Evolutionary conservation across 2,888 invertebrate genomes (phyloP), one percentile per base, ranked within the genome.

Genomic region (Sinelater perroti): DNA sequence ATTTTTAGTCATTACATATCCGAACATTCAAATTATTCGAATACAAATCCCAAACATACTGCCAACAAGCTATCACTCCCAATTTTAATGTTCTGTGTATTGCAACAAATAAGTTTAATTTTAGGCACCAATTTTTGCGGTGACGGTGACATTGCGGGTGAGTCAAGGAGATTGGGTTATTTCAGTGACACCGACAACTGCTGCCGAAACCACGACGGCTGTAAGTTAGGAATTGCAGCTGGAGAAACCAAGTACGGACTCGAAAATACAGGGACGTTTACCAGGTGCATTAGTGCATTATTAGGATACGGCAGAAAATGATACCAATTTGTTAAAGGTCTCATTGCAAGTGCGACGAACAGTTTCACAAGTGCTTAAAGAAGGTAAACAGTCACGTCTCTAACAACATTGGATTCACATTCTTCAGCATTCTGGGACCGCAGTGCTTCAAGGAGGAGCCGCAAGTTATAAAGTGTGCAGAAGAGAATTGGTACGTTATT

Each of bases 91-190:
- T n/a, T n/a, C n/a, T n/a, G n/a, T n/a, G n/a, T n/a, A n/a, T n/a
- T n/a, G n/a, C n/a, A n/a, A n/a, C n/a, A n/a, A n/a, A n/a, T n/a
- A n/a, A n/a, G n/a, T n/a, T n/a, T n/a, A n/a, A n/a, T n/a, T n/a
- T n/a, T n/a, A 86, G 90, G 90, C 5, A 90, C 90, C 0, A 82
- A 85, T 7, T 91, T 90, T 90, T 91, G 90, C 67, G 90, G 90
- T 0, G 82, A 82, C 45, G 90, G 90, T 0, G 84, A 85, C 65
- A 79, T 81, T 0, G 86, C 89, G 0, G 77, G 79, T 6, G 79
- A 80, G 2, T 77, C 81, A 10, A 77, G 81, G 1, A 85, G 88
- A 63, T 73, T 89, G n/a, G 90, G 89, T 1, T 69, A 82, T 8
- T 87, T 87, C 74, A 79, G 81, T 66, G 79, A 80, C 64, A 85